phyloP scores from a whole-genome alignment of 92 coral and sea anemone genomes.

The Ricordea florida region DNA sequence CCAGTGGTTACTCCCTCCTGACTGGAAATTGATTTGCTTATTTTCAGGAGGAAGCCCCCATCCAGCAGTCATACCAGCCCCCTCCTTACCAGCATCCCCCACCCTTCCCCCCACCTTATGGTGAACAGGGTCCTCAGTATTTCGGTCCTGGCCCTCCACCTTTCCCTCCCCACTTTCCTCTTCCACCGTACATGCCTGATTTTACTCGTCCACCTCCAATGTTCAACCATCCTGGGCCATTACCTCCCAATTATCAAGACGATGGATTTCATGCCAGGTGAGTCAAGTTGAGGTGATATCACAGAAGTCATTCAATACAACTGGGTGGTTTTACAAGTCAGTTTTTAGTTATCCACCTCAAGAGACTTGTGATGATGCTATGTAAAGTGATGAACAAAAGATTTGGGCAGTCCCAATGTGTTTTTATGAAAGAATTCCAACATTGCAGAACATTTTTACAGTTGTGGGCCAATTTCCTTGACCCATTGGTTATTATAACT shows the following conservation, averaged over 20 bases:
- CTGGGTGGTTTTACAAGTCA: too few relatives aligned
- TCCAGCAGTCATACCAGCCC: slow-evolving; percentile 51
- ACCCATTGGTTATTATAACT: too few relatives aligned
- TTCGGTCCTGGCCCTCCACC: slow-evolving; percentile 67
- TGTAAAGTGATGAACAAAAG: too few relatives aligned
- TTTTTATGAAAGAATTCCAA: too few relatives aligned
- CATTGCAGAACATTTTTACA: too few relatives aligned
- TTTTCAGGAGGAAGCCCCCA: slow-evolving; percentile 36
- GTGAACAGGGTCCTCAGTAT: slow-evolving; percentile 42
- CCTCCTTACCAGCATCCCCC: slow-evolving; percentile 55
- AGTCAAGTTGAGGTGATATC: too few relatives aligned
- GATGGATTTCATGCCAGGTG: slow-evolving; percentile 48
- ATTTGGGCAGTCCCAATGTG: too few relatives aligned
- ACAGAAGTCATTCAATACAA: too few relatives aligned
- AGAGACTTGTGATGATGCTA: too few relatives aligned
- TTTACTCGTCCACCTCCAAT: slow-evolving; percentile 88
- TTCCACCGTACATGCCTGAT: slow-evolving; percentile 74
- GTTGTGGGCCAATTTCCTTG: too few relatives aligned
- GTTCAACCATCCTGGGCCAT: slow-evolving; percentile 66
- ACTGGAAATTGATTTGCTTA: neutral
- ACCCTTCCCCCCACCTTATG: slow-evolving; percentile 43
- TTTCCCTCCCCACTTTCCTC: slow-evolving; percentile 72
- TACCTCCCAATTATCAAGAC: slow-evolving; percentile 73
- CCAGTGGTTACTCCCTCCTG: neutral
- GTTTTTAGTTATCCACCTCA: too few relatives aligned